Evolutionary conservation across 2,888 invertebrate genomes (phyloP).

Genomic region (Anthrax anthrax): DNA sequence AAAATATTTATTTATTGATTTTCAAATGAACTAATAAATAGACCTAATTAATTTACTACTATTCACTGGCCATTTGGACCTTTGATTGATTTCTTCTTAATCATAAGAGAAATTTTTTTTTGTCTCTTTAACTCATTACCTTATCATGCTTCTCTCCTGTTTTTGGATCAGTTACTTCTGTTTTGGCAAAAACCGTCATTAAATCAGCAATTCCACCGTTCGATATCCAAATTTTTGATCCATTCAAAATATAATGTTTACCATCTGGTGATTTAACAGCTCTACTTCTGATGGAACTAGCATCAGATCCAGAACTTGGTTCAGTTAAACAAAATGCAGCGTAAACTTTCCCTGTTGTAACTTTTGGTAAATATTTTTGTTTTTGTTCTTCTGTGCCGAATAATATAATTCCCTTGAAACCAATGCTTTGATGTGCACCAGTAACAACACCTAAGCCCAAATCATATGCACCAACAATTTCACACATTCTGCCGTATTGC

Average conservation of each 20-base stretch:
- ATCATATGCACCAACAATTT: slow-evolving; percentile 86
- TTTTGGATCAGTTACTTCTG: slow-evolving; percentile 53
- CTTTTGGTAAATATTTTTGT: slow-evolving; percentile 78
- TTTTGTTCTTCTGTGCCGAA: slow-evolving; percentile 85
- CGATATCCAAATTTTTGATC: slow-evolving; percentile 97
- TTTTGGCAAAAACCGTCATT: slow-evolving; percentile 96
- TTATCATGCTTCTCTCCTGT: slow-evolving; percentile 51
- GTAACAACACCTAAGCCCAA: slow-evolving; percentile 86
- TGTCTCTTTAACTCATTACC: slow-evolving; percentile 16
- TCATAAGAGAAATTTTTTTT: background rate
- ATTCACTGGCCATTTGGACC: too few species aligned
- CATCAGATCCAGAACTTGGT: slow-evolving; percentile 89
- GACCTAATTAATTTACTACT: too few species aligned
- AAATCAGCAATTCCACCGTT: slow-evolving; percentile 93
- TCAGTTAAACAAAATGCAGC: slow-evolving; percentile 96
- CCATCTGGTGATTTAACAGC: slow-evolving; percentile 80
- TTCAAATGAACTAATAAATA: too few species aligned
- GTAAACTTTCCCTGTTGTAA: slow-evolving; percentile 59
- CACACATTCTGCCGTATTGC: slow-evolving; percentile 85
- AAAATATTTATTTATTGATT: too few species aligned
- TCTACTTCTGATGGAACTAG: slow-evolving; percentile 68
- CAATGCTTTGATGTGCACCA: slow-evolving; percentile 95
- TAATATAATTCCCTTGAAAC: slow-evolving; percentile 86
- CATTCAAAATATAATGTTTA: slow-evolving; percentile 84
- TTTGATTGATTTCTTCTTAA: too few species aligned